Percentiles rank a stretch among this genome's conserved stretches.
These are phyloP conservation scores for Acheta domesticus DNA, from an alignment of 2,888 invertebrate genomes.

Conservation along the genomic window DNA sequence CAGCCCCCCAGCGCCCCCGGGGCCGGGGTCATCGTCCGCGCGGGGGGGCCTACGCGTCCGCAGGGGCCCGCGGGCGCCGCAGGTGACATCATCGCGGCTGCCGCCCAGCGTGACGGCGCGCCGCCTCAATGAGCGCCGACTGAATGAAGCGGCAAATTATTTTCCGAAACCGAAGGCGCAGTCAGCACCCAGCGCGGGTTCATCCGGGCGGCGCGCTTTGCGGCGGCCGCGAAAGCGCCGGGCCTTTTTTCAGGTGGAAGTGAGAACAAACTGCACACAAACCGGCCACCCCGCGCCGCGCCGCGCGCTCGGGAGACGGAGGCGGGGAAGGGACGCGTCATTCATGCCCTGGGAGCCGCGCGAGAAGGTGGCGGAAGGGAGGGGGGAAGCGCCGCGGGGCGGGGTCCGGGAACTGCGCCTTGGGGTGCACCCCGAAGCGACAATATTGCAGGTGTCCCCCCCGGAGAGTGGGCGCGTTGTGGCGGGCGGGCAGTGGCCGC, in stretches of 20 bases:
- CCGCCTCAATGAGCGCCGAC: no score
- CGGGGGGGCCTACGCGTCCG: no score
- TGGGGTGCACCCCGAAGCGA: not conserved
- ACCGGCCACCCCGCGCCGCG: not conserved
- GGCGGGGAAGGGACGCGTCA: not conserved
- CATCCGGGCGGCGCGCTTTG: not conserved
- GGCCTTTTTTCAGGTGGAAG: not conserved
- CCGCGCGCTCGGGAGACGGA: not conserved
- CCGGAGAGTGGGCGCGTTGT: not conserved
- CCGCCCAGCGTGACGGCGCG: no score
- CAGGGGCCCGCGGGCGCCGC: no score
- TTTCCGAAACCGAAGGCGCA: not conserved
- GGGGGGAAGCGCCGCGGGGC: not conserved
- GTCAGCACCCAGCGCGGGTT: not conserved
- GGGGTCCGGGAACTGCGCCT: no score
- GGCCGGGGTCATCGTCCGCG: no score
- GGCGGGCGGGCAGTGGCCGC: not conserved
- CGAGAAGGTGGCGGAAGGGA: not conserved
- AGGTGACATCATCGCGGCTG: no score
- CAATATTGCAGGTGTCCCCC: conserved; percentile 8
- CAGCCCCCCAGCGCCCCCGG: no score
- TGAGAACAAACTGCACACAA: not conserved
- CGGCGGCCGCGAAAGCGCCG: not conserved
- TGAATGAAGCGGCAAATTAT: no score
- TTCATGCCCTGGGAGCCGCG: no score